phyloP scores from a whole-genome alignment of 2,888 invertebrate species.

The Dione juno region DNA sequence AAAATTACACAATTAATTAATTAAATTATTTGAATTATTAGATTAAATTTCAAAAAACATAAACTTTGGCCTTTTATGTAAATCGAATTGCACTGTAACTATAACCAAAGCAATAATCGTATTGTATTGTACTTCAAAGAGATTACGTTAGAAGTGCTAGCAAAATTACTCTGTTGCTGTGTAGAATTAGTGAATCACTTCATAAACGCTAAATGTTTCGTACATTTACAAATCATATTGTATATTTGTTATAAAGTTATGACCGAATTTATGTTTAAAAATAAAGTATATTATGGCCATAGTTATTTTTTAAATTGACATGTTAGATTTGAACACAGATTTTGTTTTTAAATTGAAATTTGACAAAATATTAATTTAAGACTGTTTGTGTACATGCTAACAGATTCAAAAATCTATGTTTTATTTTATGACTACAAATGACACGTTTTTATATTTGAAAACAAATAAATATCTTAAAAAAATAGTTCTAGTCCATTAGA shows the following conservation, averaged over 20 bases:
- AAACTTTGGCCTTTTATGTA: not conserved
- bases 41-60: not conserved
- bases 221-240: not conserved
- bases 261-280: no score
- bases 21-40: not conserved
- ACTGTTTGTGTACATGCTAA: no score
- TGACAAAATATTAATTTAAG: no score
- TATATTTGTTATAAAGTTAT: not conserved
- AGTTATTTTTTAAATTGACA: no score
- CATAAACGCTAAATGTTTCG: not conserved
- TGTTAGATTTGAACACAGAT: no score
- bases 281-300: no score
- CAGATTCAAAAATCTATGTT: no score
- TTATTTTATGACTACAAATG: no score
- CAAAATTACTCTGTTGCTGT: constrained; percentile 4
- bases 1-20: not conserved
- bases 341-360: no score
- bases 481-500: no score
- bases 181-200: not conserved
- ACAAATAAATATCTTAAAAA: no score
- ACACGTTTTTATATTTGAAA: no score
- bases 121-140: constrained; percentile 15
- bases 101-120: constrained; percentile 16
- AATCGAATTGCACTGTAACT: constrained; percentile 11
- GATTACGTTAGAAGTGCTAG: constrained; percentile 10